Evolutionary conservation across 1,140 invertebrate species (phyloP).

Genomic region (Polypedilum pembai): DNA sequence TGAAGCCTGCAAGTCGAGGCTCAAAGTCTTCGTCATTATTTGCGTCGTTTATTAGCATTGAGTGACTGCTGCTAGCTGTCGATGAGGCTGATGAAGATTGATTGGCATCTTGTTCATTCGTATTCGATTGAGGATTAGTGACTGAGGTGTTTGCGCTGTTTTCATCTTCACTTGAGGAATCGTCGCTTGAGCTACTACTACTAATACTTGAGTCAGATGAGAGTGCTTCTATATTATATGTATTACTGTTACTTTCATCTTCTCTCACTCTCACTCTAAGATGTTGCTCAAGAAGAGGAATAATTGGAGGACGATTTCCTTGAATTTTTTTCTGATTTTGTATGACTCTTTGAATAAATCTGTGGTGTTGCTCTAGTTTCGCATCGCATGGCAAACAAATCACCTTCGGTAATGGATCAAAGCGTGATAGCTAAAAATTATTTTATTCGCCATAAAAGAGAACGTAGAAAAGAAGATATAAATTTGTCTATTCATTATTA

Average conservation of each 20-base stretch:
- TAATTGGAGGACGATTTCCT: slow-evolving; percentile 23
- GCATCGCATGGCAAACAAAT: slow-evolving; percentile 15
- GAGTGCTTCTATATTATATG: slow-evolving; percentile 19
- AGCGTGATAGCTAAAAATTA: background rate
- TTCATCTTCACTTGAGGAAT: slow-evolving; percentile 3
- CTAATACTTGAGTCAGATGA: background rate
- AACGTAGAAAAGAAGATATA: background rate
- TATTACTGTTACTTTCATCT: background rate
- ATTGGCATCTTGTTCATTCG: background rate
- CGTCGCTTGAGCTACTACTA: background rate
- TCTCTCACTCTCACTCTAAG: background rate
- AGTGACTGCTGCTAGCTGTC: background rate
- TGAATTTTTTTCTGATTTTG: slow-evolving; percentile 24
- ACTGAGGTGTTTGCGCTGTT: background rate
- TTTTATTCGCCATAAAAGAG: background rate
- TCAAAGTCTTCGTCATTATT: background rate
- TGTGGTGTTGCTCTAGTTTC: background rate
- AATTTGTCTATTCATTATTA: background rate
- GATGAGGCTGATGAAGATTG: background rate
- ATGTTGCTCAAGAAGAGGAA: background rate
- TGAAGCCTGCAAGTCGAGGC: background rate
- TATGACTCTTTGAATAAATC: slow-evolving; percentile 16
- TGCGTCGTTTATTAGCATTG: no score
- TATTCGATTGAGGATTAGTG: background rate
- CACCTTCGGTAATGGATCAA: background rate